Evolutionary conservation across 2,797 vertebrate species (phyloP).

Genomic region (Mus caroli): DNA sequence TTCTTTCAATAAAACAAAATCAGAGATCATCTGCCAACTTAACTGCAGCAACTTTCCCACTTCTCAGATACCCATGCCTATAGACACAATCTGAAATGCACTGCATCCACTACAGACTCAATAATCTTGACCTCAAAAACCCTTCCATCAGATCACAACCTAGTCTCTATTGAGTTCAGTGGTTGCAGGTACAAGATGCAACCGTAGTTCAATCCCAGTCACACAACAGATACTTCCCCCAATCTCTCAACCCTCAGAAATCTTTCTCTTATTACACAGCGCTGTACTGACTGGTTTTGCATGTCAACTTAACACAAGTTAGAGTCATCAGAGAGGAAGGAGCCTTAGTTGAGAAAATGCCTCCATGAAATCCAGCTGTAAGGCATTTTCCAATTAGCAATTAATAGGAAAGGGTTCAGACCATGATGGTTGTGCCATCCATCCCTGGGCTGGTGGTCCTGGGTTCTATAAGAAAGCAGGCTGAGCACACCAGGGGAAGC

Average conservation of each 20-base stretch:
- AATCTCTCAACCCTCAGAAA: not conserved
- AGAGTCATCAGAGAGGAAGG: not conserved
- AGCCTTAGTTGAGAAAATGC: not conserved
- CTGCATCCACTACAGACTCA: not conserved
- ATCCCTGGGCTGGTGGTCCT: not conserved
- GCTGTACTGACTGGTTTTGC: not conserved
- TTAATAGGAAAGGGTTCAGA: not conserved
- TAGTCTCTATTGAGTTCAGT: not conserved
- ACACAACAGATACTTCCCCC: not conserved
- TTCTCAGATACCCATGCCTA: not conserved
- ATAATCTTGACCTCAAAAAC: not conserved
- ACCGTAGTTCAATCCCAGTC: not conserved
- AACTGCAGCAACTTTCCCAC: not conserved
- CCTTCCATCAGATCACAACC: not conserved
- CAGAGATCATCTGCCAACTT: not conserved
- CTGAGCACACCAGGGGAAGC: not conserved
- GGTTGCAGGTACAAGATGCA: not conserved
- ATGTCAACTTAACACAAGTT: not conserved
- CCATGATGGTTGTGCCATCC: not conserved
- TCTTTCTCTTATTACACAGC: not conserved
- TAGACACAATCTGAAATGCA: not conserved
- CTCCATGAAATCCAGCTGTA: not conserved
- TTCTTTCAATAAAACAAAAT: not conserved
- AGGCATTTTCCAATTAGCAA: not conserved
- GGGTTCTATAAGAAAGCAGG: not conserved